A percentile compares a stretch with the other conserved stretches of the same genome.
These are phyloP conservation scores for Holothuria scabra DNA, from an alignment of 53 echinoderm and acorn worm species.

Conservation along the genomic window DNA sequence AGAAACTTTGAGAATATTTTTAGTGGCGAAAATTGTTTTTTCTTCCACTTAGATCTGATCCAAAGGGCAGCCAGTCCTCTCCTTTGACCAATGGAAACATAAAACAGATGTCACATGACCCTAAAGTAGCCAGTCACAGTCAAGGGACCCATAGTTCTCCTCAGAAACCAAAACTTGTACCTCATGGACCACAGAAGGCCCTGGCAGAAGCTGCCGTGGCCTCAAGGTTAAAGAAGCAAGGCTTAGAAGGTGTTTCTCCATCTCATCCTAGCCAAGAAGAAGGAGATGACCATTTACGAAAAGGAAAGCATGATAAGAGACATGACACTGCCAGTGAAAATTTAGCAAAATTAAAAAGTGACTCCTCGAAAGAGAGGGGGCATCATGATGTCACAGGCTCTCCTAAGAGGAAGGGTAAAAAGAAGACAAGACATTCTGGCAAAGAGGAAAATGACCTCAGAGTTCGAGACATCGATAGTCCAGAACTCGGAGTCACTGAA, in stretches of 20 bases:
- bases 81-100: slow-evolving; percentile 29
- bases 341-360: slow-evolving; percentile 3
- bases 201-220: slow-evolving; percentile 35
- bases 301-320: slow-evolving; percentile 32
- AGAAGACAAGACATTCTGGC: slow-evolving; percentile 6
- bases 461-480: slow-evolving; percentile 32
- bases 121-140: not conserved
- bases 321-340: slow-evolving; percentile 12
- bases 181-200: slow-evolving; percentile 10
- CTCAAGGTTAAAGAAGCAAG: slow-evolving; percentile 15
- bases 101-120: slow-evolving; percentile 10
- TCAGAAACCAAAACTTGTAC: not conserved
- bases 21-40: no score
- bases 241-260: slow-evolving; percentile 7
- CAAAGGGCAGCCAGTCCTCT: not conserved
- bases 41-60: no score
- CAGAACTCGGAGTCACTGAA: slow-evolving; percentile 24
- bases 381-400: slow-evolving; percentile 9
- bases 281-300: not conserved
- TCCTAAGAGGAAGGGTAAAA: slow-evolving; percentile 23
- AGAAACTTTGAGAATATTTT: no score
- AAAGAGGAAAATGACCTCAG: slow-evolving; percentile 34
- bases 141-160: no score
- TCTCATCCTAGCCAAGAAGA: slow-evolving; percentile 5
- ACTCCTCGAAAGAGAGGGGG: slow-evolving; percentile 10